phyloP scores from a whole-genome alignment of 2,888 invertebrate genomes.

The Acronicta alni region DNA sequence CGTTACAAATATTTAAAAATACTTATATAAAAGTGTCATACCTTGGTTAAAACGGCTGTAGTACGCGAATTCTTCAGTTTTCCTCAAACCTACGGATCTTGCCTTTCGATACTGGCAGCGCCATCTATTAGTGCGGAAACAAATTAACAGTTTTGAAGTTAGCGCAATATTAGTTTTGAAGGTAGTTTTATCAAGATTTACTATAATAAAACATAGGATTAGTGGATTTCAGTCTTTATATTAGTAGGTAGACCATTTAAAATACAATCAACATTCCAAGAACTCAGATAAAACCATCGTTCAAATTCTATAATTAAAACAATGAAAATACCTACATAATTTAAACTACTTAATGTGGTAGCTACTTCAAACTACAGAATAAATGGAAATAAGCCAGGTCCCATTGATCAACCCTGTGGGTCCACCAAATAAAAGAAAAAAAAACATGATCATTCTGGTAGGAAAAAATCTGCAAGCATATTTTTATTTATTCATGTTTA shows the following conservation, averaged over 20 bases:
- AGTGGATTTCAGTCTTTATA: too few species aligned
- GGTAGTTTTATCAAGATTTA: too few species aligned
- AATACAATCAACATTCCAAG: too few species aligned
- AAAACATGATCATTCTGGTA: constrained; percentile 47
- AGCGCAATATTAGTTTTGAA: too few species aligned
- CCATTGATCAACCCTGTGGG: constrained; percentile 24
- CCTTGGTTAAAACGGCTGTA: background rate
- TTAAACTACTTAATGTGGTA: constrained; percentile 2
- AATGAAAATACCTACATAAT: background rate
- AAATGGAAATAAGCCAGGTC: constrained; percentile 8
- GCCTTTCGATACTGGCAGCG: constrained; percentile 64
- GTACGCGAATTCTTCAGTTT: background rate
- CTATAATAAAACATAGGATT: too few species aligned
- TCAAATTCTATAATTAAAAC: too few species aligned
- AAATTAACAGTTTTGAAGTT: constrained; percentile 29
- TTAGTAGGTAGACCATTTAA: too few species aligned
- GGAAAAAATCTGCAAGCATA: constrained; percentile 51
- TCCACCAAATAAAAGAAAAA: constrained; percentile 30
- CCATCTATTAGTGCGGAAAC: constrained; percentile 68
- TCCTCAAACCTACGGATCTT: constrained; percentile 1
- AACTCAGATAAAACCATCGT: too few species aligned
- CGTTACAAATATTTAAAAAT: background rate
- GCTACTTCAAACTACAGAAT: constrained; percentile 11
- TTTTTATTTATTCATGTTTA: constrained; percentile 82
- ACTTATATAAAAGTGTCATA: background rate